These are phyloP conservation scores for Dasyurus viverrinus DNA, from an alignment of 2,113 vertebrate genomes.

Conservation along the genomic window DNA sequence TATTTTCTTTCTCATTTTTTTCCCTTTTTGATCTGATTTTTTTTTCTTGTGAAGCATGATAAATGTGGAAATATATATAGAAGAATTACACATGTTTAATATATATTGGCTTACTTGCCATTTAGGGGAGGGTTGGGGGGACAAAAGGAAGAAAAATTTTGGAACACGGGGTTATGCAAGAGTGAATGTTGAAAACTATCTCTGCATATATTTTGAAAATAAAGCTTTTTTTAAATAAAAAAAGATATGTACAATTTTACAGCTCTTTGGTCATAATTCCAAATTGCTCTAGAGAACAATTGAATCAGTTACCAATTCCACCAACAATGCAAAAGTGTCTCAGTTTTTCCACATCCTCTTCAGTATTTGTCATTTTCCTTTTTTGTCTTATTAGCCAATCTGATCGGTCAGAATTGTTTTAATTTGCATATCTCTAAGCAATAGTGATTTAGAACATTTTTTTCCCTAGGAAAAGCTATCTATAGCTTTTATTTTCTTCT, in stretches of 20 bases:
- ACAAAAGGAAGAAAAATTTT: too few relatives aligned
- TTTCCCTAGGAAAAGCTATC: background rate
- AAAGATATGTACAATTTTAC: background rate
- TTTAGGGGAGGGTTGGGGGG: too few relatives aligned
- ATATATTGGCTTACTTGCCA: too few relatives aligned
- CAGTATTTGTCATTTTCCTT: background rate
- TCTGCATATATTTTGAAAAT: too few relatives aligned
- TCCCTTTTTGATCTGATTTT: too few relatives aligned
- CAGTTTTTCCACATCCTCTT: background rate
- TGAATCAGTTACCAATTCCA: background rate
- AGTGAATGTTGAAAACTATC: too few relatives aligned
- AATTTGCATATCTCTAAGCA: background rate
- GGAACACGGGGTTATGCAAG: too few relatives aligned
- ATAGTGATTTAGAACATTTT: background rate
- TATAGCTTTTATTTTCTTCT: background rate
- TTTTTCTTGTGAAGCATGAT: too few relatives aligned
- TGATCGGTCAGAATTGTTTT: background rate
- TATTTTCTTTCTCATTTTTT: too few relatives aligned
- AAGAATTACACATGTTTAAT: too few relatives aligned
- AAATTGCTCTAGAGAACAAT: background rate
- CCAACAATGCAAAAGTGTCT: background rate
- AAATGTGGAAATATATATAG: too few relatives aligned
- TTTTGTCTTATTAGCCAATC: background rate
- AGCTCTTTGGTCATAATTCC: background rate
- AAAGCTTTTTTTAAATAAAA: background rate